Evolutionary conservation across 1,140 invertebrate genomes (phyloP).

Genomic region (Drosophila watanabei): DNA sequence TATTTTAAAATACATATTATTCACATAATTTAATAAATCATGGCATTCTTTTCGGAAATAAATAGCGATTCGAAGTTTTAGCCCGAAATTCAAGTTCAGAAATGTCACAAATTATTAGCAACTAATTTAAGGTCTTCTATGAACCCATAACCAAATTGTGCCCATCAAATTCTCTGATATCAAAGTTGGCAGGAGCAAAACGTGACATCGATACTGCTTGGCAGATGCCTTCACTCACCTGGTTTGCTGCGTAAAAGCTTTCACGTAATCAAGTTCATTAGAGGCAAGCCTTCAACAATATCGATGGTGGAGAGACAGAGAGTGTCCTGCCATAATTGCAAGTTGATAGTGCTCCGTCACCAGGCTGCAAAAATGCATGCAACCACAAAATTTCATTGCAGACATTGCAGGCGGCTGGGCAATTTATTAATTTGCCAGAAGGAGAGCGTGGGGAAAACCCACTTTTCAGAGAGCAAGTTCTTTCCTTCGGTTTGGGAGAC

Average conservation of each 20-base stretch:
- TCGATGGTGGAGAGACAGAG: constrained; percentile 25
- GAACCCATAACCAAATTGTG: background rate
- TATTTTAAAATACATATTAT: no score
- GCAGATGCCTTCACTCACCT: constrained; percentile 9
- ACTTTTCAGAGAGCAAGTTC: constrained; percentile 8
- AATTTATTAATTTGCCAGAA: constrained; percentile 68
- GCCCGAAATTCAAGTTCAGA: background rate
- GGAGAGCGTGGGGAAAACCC: background rate
- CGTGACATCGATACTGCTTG: constrained; percentile 7
- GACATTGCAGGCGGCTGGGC: constrained; percentile 47
- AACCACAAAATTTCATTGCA: constrained; percentile 67
- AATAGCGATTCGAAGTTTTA: background rate
- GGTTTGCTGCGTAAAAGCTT: constrained; percentile 16
- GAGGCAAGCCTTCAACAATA: constrained; percentile 13
- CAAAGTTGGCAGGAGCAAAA: constrained; percentile 1
- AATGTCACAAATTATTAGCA: no score
- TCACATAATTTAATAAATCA: background rate
- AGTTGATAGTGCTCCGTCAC: constrained; percentile 37
- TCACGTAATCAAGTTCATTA: constrained; percentile 36
- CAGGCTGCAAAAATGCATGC: constrained; percentile 40
- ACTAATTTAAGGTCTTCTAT: background rate
- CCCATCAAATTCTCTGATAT: background rate
- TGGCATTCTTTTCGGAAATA: background rate
- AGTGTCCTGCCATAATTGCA: constrained; percentile 36
- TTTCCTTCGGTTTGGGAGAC: constrained; percentile 24